A percentile compares a stretch with the other conserved stretches of the same genome.
Conservation (phyloP, 2,888 invertebrate species). For the Cheilosia scutellata region DNA sequence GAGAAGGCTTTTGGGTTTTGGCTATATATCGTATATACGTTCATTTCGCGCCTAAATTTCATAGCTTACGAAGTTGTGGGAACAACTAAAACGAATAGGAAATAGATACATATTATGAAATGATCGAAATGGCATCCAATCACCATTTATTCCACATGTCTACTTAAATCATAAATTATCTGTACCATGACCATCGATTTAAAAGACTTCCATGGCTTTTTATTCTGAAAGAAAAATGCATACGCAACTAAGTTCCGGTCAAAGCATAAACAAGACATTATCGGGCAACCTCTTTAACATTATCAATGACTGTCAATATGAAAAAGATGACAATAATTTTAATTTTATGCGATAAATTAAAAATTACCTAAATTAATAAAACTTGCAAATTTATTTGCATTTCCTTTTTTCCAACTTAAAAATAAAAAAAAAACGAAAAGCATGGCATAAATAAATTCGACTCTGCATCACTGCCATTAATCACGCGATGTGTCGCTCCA, state of each 20-base stretch:
- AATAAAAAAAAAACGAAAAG: not conserved
- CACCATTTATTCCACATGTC: no score
- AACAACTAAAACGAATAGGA: no score
- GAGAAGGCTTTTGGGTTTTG: no score
- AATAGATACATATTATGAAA: no score
- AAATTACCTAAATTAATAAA: slow-evolving; percentile 16
- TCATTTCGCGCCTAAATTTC: no score
- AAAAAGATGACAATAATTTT: slow-evolving; percentile 7
- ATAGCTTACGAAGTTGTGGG: no score
- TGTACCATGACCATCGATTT: no score
- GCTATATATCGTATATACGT: no score
- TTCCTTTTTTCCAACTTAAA: not conserved
- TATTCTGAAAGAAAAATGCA: no score
- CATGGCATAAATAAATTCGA: slow-evolving; percentile 35
- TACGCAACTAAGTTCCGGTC: not conserved
- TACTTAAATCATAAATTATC: no score
- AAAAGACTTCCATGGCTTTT: no score
- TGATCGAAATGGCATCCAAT: no score
- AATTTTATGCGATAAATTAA: not conserved
- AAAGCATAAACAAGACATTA: slow-evolving; percentile 10
- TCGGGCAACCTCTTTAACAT: slow-evolving; percentile 24
- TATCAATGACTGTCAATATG: slow-evolving; percentile 22
- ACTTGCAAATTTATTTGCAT: slow-evolving; percentile 23
- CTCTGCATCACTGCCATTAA: slow-evolving; percentile 11
- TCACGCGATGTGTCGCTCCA: slow-evolving; percentile 16